A percentile compares a stretch with the other conserved stretches of the same genome.
phyloP scores from a whole-genome alignment of 2,797 vertebrate genomes.

The Smutsia temminckii region DNA sequence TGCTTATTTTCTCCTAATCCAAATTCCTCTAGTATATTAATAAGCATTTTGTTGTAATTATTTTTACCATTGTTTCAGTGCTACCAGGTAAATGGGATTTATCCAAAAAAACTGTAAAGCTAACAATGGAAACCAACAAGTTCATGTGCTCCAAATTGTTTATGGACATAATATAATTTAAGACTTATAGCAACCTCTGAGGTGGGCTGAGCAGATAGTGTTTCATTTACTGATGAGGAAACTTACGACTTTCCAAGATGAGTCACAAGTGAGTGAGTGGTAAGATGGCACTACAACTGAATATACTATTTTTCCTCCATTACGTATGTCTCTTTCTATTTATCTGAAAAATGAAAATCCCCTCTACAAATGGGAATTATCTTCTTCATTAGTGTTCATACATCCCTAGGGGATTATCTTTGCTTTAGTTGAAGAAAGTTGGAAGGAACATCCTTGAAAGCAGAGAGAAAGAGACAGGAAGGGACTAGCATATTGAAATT shows the following conservation, averaged over 20 bases:
- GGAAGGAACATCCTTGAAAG: background rate
- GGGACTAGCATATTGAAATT: background rate
- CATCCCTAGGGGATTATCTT: background rate
- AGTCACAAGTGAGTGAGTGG: background rate
- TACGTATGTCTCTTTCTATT: background rate
- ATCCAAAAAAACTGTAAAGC: background rate
- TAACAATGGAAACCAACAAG: background rate
- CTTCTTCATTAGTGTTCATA: background rate
- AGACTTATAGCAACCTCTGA: background rate
- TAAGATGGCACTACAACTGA: background rate
- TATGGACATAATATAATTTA: background rate
- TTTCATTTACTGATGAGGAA: background rate
- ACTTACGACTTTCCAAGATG: background rate
- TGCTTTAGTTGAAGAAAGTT: background rate
- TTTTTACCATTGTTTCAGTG: background rate
- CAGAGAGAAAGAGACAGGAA: background rate
- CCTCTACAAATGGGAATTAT: background rate
- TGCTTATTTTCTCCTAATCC: background rate
- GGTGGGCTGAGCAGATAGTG: background rate
- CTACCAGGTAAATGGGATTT: background rate
- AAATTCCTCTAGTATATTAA: background rate
- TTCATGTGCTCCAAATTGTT: background rate
- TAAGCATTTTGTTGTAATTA: background rate
- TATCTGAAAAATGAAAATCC: background rate
- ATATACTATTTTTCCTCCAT: background rate